Evolutionary conservation across 2,797 vertebrate species (phyloP).

Genomic region (Sphenopsis melanotis): DNA sequence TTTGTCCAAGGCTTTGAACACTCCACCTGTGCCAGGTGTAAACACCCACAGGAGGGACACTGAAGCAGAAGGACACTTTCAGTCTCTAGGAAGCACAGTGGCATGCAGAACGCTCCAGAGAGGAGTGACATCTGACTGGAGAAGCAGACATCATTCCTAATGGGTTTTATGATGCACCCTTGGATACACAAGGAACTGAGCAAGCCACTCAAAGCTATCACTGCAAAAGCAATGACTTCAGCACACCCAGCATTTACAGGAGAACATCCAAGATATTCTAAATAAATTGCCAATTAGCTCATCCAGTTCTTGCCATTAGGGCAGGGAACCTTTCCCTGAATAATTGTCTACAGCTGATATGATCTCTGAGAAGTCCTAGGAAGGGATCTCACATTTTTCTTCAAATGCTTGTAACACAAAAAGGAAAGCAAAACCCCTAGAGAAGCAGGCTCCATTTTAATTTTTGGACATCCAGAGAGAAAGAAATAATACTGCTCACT

Average conservation of each 20-base stretch:
- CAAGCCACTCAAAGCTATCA: not conserved
- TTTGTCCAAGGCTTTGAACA: not conserved
- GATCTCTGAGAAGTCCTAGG: not conserved
- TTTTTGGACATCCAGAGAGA: not conserved
- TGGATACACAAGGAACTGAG: not conserved
- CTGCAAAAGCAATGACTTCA: not conserved
- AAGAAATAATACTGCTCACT: not conserved
- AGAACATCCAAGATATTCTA: not conserved
- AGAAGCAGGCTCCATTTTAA: not conserved
- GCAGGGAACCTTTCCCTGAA: not conserved
- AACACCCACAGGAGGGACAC: not conserved
- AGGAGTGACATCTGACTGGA: not conserved
- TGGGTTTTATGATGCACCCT: not conserved
- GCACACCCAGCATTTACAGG: not conserved
- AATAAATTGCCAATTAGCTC: not conserved
- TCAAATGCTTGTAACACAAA: not conserved
- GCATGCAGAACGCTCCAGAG: not conserved
- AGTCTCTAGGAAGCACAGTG: not conserved
- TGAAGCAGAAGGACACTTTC: not conserved
- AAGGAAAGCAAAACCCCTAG: not conserved
- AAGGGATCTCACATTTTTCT: not conserved
- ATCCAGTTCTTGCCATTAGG: not conserved
- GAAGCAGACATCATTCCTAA: not conserved
- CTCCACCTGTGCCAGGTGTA: accelerated
- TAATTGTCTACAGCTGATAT: not conserved